Conservation (phyloP, 2,113 vertebrate genomes). For the Tragelaphus strepsiceros region DNA sequence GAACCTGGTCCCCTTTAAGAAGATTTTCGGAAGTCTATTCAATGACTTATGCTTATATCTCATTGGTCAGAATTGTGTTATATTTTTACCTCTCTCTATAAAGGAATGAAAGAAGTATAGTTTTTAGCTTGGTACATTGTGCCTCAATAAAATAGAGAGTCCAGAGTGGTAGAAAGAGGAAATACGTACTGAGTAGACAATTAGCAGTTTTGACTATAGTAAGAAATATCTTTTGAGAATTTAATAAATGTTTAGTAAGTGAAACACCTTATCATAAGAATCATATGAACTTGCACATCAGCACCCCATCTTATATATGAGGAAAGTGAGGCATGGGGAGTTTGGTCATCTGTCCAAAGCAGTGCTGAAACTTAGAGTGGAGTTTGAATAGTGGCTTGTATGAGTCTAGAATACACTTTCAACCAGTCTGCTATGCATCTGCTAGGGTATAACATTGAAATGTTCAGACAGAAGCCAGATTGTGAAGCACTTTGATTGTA, state of each 20-base stretch:
- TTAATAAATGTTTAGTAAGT: not conserved
- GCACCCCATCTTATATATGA: not conserved
- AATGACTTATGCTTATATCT: not conserved
- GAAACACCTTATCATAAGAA: not conserved
- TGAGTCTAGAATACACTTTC: not conserved
- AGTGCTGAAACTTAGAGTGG: not conserved
- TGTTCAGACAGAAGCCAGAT: not conserved
- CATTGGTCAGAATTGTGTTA: not conserved
- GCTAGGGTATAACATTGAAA: not conserved
- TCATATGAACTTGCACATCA: not conserved
- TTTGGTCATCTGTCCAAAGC: not conserved
- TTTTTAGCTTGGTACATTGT: not conserved
- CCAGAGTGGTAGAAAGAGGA: not conserved
- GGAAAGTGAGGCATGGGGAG: not conserved
- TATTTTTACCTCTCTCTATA: not conserved
- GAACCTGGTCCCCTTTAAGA: not conserved
- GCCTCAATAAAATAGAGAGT: not conserved
- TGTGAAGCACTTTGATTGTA: not conserved
- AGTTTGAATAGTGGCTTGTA: not conserved
- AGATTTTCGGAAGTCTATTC: not conserved
- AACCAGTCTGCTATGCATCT: not conserved
- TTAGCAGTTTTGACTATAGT: not conserved
- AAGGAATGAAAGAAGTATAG: not conserved
- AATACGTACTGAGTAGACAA: not conserved
- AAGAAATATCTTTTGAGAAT: not conserved